These are phyloP conservation scores for Mixornis gularis DNA, from an alignment of 2,113 vertebrate genomes.

Conservation along the genomic window DNA sequence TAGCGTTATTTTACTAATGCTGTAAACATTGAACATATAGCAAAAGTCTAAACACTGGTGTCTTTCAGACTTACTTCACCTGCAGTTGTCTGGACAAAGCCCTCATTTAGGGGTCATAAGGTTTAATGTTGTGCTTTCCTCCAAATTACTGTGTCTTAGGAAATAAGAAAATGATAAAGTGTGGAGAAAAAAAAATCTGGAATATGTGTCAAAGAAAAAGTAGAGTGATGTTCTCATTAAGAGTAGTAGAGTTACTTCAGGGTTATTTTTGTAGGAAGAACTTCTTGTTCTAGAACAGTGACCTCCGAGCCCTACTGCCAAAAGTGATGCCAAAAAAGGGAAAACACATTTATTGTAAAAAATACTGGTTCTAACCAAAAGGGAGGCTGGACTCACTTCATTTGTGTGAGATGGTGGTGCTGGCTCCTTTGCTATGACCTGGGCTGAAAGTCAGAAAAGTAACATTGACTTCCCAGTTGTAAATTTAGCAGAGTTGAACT, in stretches of 20 bases:
- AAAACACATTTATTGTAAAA: background rate
- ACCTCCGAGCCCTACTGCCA: background rate
- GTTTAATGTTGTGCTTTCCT: background rate
- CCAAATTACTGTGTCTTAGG: background rate
- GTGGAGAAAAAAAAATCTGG: background rate
- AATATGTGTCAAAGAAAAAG: slow-evolving; percentile 4
- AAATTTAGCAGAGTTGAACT: background rate
- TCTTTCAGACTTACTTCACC: background rate
- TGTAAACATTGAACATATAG: background rate
- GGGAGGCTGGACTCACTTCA: background rate
- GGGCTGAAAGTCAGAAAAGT: background rate
- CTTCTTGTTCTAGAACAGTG: slow-evolving; percentile 19
- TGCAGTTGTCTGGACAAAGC: background rate
- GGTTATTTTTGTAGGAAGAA: slow-evolving; percentile 36
- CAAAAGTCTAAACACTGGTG: background rate
- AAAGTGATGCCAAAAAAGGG: background rate
- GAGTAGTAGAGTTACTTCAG: background rate
- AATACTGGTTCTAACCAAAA: background rate
- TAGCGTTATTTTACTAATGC: background rate
- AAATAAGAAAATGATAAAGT: background rate
- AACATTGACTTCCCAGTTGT: background rate
- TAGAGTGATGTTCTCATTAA: slow-evolving; percentile 12
- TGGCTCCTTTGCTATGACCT: background rate
- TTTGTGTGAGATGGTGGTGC: background rate
- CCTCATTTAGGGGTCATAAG: background rate